Evolutionary conservation across 2,888 invertebrate species (phyloP), one percentile per base, ranked within the genome.

Genomic region (Trichopoda pennipes): DNA sequence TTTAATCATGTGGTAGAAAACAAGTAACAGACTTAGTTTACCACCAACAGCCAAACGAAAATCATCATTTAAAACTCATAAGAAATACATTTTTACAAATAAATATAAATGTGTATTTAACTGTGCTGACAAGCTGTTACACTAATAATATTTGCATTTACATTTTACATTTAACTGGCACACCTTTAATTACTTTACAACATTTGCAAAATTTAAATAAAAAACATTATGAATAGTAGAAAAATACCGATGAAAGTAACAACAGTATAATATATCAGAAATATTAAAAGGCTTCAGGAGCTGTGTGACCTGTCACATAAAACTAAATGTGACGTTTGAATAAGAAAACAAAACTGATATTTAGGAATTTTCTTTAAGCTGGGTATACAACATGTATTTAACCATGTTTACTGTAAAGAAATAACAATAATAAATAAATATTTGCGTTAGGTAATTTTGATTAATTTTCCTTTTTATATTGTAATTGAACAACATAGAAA

Each of bases 61-160:
- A 42, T 38, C 51, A 28, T 72, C 56, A 73, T 76, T 72, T 68
- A 53, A 73, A 58, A 73, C 17, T 68, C 73, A 77, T 68, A 81
- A 77, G 58, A 58, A 70, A 82, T 69, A 81, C 73, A 69, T 70
- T 58, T 58, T 19, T 47, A 55, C 55, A 61, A 70, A 74, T 64
- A 70, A 70, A 70, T 72, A 49, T 76, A 69, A 79, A 82, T 82
- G 64, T 58, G 19, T 68, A 63, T 72, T 78, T 81, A 78, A 69
- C 73, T 64, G 64, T 78, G 76, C 61, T 76, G 72, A 72, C 83
- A 84, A 82, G 80, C 82, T 77, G 76, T 84, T 78, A 74, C 81
- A 76, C 76, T 84, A 85, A 85, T 85, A 86, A 84, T 81, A 86
- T 85, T 86, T 85, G 84, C 85, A 84, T 85, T 85, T 85, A 85